Base-by-base conservation (phyloP, 2,797 vertebrate genomes). In the Oreonectes daqikongensis region DNA sequence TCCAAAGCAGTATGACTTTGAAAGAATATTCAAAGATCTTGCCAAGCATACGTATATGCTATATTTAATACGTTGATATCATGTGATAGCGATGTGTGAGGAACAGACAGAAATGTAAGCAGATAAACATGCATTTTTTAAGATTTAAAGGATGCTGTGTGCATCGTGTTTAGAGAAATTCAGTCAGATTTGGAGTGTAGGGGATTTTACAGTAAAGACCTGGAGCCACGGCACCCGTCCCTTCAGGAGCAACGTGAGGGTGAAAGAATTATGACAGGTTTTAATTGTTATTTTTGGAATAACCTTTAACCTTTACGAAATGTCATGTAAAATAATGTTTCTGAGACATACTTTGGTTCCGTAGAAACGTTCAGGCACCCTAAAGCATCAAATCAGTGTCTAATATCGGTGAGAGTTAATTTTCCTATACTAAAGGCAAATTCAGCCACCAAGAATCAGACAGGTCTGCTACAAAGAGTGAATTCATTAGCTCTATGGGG, bases 401-500 rank as follows among this genome's bases (percentile, higher is more conserved):
- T 50, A 74, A 69, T 44, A 79, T 70, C 32, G 24, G 68, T 5
- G 17, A 42, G 60, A 48, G 50, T 79, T 61, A 3, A 63, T 75
- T 40, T 59, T 22, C 24, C 17, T 26, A 5, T 17, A 20, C 24
- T 44, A 70, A 63, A 77, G 55, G 59, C 59, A 77, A 69, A 77
- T 77, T 69, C 20, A 3, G 50, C 52, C 48, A 40, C 46, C 35
- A 63, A 53, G 46, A 77, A 68, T 70, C 75, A 77, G 57, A 52
- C 66, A 30, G 75, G 42, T 77, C 57, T 40, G 32, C 57, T 77
- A 70, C 67, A 77, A 70, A 77, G 75, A 77, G 44, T 20, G 75
- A 77, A 77, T 77, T 59, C 46, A 70, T 77, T 77, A 77, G 57
- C 75, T 64, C 55, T 53, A 70, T 69, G 74, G 65, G 74, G 40